phyloP scores from a whole-genome alignment of 2,797 vertebrate genomes.

The Leuciscus waleckii region DNA sequence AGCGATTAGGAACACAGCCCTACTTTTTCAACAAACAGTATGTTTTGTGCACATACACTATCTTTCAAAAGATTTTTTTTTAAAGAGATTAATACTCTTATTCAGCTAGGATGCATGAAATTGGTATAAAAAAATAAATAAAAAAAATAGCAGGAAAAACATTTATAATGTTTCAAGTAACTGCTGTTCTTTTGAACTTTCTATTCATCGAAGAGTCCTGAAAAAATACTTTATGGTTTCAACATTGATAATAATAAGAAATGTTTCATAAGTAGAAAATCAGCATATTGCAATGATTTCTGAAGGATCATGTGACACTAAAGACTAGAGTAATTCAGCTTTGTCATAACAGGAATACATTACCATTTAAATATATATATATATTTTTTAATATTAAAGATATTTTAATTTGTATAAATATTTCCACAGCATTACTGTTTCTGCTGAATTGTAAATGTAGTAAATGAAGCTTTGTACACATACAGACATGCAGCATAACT shows the following conservation, averaged over 20 bases:
- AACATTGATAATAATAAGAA: no score
- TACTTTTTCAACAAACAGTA: constrained; percentile 99
- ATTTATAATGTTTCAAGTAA: not conserved
- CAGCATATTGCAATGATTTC: not conserved
- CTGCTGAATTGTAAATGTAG: no score
- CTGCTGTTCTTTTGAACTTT: not conserved
- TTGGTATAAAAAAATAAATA: not conserved
- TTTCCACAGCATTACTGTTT: not conserved
- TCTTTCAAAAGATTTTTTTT: not conserved
- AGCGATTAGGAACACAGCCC: constrained; percentile 91
- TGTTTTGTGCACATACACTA: constrained; percentile 57
- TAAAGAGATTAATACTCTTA: not conserved
- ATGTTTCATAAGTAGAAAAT: no score
- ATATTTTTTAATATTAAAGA: no score
- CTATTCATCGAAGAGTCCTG: not conserved
- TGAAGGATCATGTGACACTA: not conserved
- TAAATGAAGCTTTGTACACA: not conserved
- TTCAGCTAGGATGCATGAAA: not conserved
- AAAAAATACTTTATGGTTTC: not conserved
- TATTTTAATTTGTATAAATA: no score
- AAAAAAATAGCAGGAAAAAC: not conserved
- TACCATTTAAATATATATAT: no score
- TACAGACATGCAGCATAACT: not conserved
- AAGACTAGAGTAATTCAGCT: no score
- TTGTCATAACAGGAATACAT: no score